Evolutionary conservation across 2,888 invertebrate genomes (phyloP), one percentile per base, ranked within the genome.

Genomic region (Omphaloscelis lunosa): DNA sequence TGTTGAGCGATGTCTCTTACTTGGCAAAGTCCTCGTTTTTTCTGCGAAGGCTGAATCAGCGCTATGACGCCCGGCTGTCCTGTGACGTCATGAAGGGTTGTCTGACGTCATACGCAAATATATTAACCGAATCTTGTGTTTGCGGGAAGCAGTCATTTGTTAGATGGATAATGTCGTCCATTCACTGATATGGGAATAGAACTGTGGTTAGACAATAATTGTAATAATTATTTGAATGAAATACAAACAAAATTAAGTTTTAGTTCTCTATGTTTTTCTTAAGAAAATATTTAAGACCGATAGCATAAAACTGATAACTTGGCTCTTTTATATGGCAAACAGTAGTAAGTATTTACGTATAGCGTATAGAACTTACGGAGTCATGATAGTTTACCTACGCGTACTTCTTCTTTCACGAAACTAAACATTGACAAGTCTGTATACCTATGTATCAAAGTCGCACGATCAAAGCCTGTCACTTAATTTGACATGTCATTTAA

Each of bases 81-180:
- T 84, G 39, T 87, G 71, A 85, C 87, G 78, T 79, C 82, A 80
- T 67, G 59, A 84, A 75, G 83, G 73, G 80, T 69, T 72, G 15
- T 63, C 53, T 84, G 77, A 85, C 84, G 87, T 79, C 83, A 86
- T 53, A 63, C 45, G 72, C 59, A 74, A 80, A 72, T 77, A 83
- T 67, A 71, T 73, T 86, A 81, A 41, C 63, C 66, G 56, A 68
- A 85, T 68, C 63, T 71, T 20, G 34, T 81, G 82, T 81, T 81
- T 77, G 77, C n/a, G 56, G 51, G 39, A 59, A 59, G 39, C 51
- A 63, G 56, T 53, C 29, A 71, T 80, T 81, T 71, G 53, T 61
- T 59, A 63, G 58, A 71, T 51, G 70, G 67, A 75, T 75, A 84
- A 78, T 62, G 62, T 83, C 34, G 23, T 34, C 48, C 56, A 59